A percentile compares a stretch with the other conserved stretches of the same genome.
Evolutionary conservation across 2,888 invertebrate genomes (phyloP).

Genomic region (Metopia argyrocephala): DNA sequence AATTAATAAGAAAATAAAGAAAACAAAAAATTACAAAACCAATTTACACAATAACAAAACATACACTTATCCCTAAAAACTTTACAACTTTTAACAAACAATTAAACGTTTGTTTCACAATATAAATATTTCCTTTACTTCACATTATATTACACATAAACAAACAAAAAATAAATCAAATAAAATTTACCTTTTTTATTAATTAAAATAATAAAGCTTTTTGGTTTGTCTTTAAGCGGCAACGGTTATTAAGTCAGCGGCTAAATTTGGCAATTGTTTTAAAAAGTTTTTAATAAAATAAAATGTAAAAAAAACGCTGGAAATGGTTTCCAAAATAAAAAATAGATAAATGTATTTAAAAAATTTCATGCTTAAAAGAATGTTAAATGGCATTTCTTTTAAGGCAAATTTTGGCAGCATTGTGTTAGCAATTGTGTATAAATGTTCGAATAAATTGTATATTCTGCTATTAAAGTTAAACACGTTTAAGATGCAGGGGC

Average conservation of each 20-base stretch:
- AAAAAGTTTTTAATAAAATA: slow-evolving; percentile 40
- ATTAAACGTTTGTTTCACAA: background rate
- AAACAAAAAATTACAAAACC: slow-evolving; percentile 63
- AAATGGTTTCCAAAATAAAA: slow-evolving; percentile 11
- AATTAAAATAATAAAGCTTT: slow-evolving; percentile 35
- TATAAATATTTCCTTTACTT: background rate
- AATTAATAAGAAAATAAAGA: slow-evolving; percentile 59
- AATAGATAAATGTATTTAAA: slow-evolving; percentile 53
- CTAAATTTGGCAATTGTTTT: slow-evolving; percentile 29
- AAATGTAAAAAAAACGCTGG: background rate
- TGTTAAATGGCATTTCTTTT: background rate
- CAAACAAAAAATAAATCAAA: slow-evolving; percentile 35
- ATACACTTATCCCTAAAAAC: slow-evolving; percentile 25
- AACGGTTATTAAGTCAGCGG: slow-evolving; percentile 35
- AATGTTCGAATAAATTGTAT: background rate
- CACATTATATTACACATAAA: slow-evolving; percentile 30
- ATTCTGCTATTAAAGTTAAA: background rate
- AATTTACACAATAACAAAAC: slow-evolving; percentile 56
- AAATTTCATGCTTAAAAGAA: too few species aligned
- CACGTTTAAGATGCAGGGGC: slow-evolving; percentile 70
- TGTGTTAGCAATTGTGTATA: slow-evolving; percentile 34
- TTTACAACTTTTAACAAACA: background rate
- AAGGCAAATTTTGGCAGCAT: slow-evolving; percentile 43
- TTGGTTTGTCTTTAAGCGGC: slow-evolving; percentile 38
- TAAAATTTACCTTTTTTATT: slow-evolving; percentile 65